A percentile compares a stretch with the other conserved stretches of the same genome.
phyloP scores from a whole-genome alignment of 2,888 invertebrate genomes.

The Leptogaster cylindrica region DNA sequence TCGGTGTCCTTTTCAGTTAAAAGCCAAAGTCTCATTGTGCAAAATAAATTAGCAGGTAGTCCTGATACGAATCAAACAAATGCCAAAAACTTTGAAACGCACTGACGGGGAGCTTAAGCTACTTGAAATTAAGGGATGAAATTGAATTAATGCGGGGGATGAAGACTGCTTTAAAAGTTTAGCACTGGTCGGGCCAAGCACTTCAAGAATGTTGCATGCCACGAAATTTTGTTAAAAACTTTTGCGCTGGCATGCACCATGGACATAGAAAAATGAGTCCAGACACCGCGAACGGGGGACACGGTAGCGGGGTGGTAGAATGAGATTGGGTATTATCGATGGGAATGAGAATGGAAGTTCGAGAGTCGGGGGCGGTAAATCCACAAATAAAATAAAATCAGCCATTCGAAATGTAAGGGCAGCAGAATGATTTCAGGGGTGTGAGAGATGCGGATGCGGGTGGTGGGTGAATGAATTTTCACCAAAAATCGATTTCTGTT shows the following conservation, averaged over 20 bases:
- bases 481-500: constrained; percentile 36
- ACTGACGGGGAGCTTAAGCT: no score
- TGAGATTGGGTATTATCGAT: no score
- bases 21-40: no score
- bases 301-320: background rate
- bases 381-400: constrained; percentile 20
- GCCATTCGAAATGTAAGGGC: constrained; percentile 7
- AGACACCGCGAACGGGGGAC: constrained; percentile 14
- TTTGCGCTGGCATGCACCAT: constrained; percentile 20
- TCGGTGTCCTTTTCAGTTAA: no score
- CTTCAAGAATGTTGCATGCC: constrained; percentile 18
- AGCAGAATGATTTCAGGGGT: background rate
- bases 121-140: no score
- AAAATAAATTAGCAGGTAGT: no score
- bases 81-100: no score
- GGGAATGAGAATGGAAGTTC: background rate
- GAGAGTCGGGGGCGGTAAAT: no score
- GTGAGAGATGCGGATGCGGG: background rate
- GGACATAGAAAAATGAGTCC: constrained; percentile 37
- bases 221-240: constrained; percentile 14
- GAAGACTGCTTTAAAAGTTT: no score
- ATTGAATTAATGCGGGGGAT: no score
- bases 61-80: no score
- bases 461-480: background rate
- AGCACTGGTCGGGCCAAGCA: no score